These are phyloP conservation scores for Canis aureus DNA, from an alignment of 2,113 vertebrate genomes.

Conservation along the genomic window DNA sequence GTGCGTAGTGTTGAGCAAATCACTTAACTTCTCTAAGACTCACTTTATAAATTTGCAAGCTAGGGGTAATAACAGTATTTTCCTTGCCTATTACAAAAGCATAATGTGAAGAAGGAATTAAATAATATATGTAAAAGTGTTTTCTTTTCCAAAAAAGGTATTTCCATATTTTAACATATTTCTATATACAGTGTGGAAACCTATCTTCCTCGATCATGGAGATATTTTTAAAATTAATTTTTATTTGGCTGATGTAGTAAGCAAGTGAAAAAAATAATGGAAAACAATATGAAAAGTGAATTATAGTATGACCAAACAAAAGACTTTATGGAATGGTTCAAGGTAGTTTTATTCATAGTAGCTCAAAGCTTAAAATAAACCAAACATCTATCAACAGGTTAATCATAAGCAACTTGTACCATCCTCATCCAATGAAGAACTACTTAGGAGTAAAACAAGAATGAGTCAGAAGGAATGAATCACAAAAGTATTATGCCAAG, in stretches of 20 bases:
- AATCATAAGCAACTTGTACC: background rate
- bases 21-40: background rate
- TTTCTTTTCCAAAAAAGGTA: conserved; percentile 3
- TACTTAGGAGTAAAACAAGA: background rate
- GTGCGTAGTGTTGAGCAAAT: background rate
- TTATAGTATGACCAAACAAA: background rate
- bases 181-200: background rate
- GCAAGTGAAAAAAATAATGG: background rate
- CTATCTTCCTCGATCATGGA: background rate
- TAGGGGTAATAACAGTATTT: background rate
- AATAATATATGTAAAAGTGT: background rate
- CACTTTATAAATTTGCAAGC: background rate
- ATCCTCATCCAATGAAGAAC: background rate
- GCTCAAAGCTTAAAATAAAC: background rate
- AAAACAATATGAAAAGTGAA: background rate
- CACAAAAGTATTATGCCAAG: background rate
- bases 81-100: background rate
- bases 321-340: background rate
- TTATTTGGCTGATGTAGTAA: background rate
- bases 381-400: background rate
- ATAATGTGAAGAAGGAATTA: background rate
- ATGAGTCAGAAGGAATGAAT: background rate
- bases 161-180: background rate
- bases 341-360: background rate
- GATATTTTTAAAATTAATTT: background rate